Evolutionary conservation across 2,113 vertebrate genomes (phyloP), one percentile per base, ranked within the genome.

Genomic region (Poicephalus meyeri): DNA sequence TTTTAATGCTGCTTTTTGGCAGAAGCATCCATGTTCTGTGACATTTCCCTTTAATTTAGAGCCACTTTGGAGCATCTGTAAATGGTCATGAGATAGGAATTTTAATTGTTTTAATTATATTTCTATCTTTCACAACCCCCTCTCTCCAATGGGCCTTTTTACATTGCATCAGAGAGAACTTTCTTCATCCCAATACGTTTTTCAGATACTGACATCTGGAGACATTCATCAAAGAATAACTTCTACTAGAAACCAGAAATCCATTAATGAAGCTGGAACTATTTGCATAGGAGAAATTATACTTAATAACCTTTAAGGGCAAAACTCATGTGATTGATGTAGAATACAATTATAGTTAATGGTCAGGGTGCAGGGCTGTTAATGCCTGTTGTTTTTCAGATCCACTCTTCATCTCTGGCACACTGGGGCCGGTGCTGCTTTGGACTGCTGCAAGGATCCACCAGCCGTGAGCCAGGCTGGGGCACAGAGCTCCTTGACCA

Each of bases 21-120:
- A 96, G 93, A 92, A 87, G 63, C 46, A 85, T 72, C 89, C 70
- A 82, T 85, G 91, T 96, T 96, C 88, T 95, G 93, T 97, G 96
- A 97, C 96, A 93, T 96, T 96, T 96, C 63, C n/a, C 63, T 92
- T 96, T 95, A 96, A 96, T 96, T 97, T 95, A 96, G 91, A 96
- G 90, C 82, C 90, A 93, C 88, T 96, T 94, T 86, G 80, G 90
- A 96, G 65, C 91, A 93, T 96, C 96, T 93, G 93, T 96, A 96
- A 95, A 96, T 96, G 95, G 90, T 95, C 92, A 91, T 95, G 93
- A 95, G 95, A 88, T 94, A 94, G 85, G 92, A 97, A 96, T 94
- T 94, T 94, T 96, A 97, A 97, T 97, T 97, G 96, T 97, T 96
- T 96, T 97, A 93, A 97, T 96, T 96, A 95, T 88, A 91, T 94